These are phyloP conservation scores for Acropora yongei DNA, from an alignment of 64 coral and sea anemone species.

Conservation along the genomic window DNA sequence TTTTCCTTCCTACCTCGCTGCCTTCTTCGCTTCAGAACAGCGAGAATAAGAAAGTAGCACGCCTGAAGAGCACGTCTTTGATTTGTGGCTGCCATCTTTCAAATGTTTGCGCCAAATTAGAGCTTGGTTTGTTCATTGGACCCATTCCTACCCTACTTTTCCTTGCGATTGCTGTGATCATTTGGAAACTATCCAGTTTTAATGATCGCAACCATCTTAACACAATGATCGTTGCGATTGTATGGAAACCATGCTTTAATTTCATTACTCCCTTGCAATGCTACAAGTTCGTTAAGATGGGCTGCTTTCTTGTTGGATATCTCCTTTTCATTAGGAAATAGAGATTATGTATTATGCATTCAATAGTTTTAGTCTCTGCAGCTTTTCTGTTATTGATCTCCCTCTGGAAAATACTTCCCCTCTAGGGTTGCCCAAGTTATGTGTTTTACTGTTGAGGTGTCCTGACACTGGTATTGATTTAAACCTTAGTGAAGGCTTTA, in stretches of 20 bases:
- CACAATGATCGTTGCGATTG: too few relatives aligned
- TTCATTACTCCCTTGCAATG: background rate
- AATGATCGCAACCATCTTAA: too few relatives aligned
- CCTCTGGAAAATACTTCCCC: conserved; percentile 24
- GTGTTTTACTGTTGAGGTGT: conserved; percentile 39
- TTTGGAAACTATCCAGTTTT: too few relatives aligned
- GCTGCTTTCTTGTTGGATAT: conserved; percentile 36
- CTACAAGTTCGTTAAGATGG: conserved; percentile 12
- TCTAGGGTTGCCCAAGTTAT: conserved; percentile 7
- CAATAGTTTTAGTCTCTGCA: conserved; percentile 11
- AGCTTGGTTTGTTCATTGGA: too few relatives aligned
- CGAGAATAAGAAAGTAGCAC: too few relatives aligned
- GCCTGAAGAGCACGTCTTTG: too few relatives aligned
- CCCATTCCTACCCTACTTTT: too few relatives aligned
- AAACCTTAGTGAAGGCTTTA: conserved; percentile 31
- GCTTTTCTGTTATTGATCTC: conserved; percentile 15
- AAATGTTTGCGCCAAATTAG: too few relatives aligned
- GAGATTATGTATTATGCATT: conserved; percentile 16
- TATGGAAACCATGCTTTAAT: background rate
- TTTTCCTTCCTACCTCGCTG: too few relatives aligned
- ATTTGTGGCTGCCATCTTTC: too few relatives aligned
- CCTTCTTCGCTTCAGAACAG: too few relatives aligned
- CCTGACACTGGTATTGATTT: conserved; percentile 17
- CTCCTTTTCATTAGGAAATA: conserved; percentile 39
- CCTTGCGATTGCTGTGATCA: too few relatives aligned